Evolutionary conservation across 2,888 invertebrate genomes (phyloP).

Genomic region (Diaphora mendica): DNA sequence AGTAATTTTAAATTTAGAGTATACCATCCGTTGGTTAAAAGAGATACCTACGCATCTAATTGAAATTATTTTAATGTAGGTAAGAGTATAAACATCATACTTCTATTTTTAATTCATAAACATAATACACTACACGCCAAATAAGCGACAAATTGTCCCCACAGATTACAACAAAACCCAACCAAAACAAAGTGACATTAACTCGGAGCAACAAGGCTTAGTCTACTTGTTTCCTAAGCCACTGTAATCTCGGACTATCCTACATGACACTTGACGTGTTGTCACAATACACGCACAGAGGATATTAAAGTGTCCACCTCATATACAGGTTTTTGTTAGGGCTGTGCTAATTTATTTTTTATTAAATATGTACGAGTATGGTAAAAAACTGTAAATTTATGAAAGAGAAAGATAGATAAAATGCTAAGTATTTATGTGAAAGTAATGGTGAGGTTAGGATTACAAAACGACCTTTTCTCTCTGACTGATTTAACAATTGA

Average conservation of each 20-base stretch:
- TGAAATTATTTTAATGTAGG: no score
- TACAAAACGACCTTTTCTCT: no score
- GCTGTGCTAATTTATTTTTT: constrained; percentile 27
- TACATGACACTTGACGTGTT: constrained; percentile 52
- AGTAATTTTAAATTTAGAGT: no score
- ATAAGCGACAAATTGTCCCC: constrained; percentile 5
- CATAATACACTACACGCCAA: neutral
- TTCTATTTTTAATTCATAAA: neutral
- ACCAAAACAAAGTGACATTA: constrained; percentile 15
- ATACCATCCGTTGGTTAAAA: no score
- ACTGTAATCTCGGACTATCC: constrained; percentile 45
- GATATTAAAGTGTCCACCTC: constrained; percentile 63
- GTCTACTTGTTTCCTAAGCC: constrained; percentile 20
- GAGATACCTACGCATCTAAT: no score
- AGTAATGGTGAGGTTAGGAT: no score
- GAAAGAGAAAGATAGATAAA: no score
- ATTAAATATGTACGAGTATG: neutral
- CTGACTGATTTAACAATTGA: no score
- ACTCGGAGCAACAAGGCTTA: constrained; percentile 22
- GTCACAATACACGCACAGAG: constrained; percentile 67
- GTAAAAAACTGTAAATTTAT: neutral
- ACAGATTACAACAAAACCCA: constrained; percentile 12
- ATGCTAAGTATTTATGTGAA: no score
- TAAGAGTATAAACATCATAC: neutral
- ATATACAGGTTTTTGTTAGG: constrained; percentile 66